These are phyloP conservation scores for Chrysopa pallens DNA, from an alignment of 1,140 invertebrate genomes.

Conservation along the genomic window DNA sequence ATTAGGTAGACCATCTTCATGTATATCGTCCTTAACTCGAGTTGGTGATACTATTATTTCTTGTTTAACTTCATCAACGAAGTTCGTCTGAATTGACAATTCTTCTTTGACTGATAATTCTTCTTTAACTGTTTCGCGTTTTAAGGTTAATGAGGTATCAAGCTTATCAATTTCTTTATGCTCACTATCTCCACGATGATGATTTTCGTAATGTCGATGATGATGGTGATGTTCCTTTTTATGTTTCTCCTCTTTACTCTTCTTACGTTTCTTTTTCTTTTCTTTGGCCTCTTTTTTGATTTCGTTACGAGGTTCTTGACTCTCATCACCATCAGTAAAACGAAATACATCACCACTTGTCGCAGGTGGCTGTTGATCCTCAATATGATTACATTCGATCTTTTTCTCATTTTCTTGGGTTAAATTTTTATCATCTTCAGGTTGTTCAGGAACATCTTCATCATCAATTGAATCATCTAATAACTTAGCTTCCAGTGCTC, in stretches of 20 bases:
- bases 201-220: conserved; percentile 27
- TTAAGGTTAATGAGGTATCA: conserved; percentile 3
- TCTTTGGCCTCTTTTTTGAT: conserved; percentile 43
- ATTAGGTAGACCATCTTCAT: conserved; percentile 15
- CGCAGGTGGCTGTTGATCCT: conserved; percentile 7
- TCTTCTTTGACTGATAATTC: conserved; percentile 10
- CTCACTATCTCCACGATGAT: conserved; percentile 12
- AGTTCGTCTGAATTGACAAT: background rate
- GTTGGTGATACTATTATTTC: conserved; percentile 5
- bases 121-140: conserved; percentile 5
- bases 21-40: conserved; percentile 1
- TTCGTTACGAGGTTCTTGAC: conserved; percentile 6
- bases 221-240: conserved; percentile 46
- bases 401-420: background rate
- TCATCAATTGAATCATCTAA: conserved; percentile 47
- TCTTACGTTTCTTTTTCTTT: conserved; percentile 69
- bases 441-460: conserved; percentile 19
- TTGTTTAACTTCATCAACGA: conserved; percentile 2
- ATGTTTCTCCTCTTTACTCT: conserved; percentile 56
- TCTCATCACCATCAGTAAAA: conserved; percentile 34
- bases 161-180: conserved; percentile 11
- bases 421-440: conserved; percentile 13
- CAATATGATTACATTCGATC: conserved; percentile 2
- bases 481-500: conserved; percentile 60
- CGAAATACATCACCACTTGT: conserved; percentile 31